Evolutionary conservation across 2,113 vertebrate genomes (phyloP).

Genomic region (Antechinus flavipes): DNA sequence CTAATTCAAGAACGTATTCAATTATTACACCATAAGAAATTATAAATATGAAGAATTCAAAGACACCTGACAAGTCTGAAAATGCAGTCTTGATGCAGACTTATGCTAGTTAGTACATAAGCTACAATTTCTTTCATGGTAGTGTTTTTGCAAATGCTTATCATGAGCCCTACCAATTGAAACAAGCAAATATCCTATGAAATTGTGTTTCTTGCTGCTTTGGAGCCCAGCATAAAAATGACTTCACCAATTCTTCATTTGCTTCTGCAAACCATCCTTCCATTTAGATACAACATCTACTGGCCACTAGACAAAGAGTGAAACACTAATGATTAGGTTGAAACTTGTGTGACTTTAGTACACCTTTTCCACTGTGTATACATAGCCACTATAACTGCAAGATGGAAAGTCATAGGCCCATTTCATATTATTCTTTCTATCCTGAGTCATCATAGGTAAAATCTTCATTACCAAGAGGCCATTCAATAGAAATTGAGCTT

Average conservation of each 20-base stretch:
- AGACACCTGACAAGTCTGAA: too few relatives aligned
- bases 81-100: background rate
- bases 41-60: too few relatives aligned
- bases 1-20: background rate
- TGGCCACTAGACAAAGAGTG: background rate
- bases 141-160: background rate
- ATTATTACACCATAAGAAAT: background rate
- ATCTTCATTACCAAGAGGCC: background rate
- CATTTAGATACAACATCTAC: background rate
- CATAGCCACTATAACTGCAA: background rate
- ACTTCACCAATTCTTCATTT: background rate
- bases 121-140: background rate
- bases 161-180: background rate
- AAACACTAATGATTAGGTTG: background rate
- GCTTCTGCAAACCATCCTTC: background rate
- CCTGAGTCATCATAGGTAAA: background rate
- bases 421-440: background rate
- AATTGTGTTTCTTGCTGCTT: background rate
- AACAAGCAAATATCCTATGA: background rate
- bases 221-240: background rate
- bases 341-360: background rate
- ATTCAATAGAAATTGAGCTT: too few relatives aligned
- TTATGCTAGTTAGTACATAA: background rate
- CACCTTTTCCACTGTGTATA: background rate
- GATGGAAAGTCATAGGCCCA: background rate